Conservation (phyloP, 1,140 invertebrate species). For the Hetaerina americana region DNA sequence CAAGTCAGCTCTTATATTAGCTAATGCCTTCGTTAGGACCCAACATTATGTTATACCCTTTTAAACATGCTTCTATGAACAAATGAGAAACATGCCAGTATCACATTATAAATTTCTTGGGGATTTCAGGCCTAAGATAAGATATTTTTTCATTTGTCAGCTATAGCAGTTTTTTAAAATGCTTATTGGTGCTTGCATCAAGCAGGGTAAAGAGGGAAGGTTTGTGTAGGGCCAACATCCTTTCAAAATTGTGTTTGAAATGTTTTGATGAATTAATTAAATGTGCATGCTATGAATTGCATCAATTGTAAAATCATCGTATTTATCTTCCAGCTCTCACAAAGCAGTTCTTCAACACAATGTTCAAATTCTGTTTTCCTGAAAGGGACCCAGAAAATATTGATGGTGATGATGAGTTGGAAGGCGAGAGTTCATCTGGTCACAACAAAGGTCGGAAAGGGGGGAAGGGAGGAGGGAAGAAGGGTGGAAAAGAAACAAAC, state of each 20-base stretch:
- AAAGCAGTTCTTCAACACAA: slow-evolving; percentile 93
- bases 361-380: slow-evolving; percentile 98
- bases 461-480: slow-evolving; percentile 31
- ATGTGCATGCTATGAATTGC: slow-evolving; percentile 2
- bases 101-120: too few relatives aligned
- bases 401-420: slow-evolving; percentile 44
- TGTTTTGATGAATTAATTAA: too few relatives aligned
- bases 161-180: too few relatives aligned
- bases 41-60: too few relatives aligned
- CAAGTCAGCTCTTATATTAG: too few relatives aligned
- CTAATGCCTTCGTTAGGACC: too few relatives aligned
- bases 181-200: too few relatives aligned
- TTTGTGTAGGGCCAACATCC: too few relatives aligned
- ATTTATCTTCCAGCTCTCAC: slow-evolving; percentile 55
- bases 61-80: too few relatives aligned
- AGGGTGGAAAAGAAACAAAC: slow-evolving; percentile 60
- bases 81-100: too few relatives aligned
- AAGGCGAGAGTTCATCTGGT: slow-evolving; percentile 31
- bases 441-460: slow-evolving; percentile 34
- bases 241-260: too few relatives aligned
- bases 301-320: not conserved
- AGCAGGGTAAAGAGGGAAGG: not conserved
- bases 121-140: not conserved
- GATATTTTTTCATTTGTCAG: not conserved
- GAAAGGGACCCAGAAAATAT: slow-evolving; percentile 77